These are phyloP conservation scores for Oreotrochilus melanogaster DNA, from an alignment of 2,113 vertebrate species.

Conservation along the genomic window DNA sequence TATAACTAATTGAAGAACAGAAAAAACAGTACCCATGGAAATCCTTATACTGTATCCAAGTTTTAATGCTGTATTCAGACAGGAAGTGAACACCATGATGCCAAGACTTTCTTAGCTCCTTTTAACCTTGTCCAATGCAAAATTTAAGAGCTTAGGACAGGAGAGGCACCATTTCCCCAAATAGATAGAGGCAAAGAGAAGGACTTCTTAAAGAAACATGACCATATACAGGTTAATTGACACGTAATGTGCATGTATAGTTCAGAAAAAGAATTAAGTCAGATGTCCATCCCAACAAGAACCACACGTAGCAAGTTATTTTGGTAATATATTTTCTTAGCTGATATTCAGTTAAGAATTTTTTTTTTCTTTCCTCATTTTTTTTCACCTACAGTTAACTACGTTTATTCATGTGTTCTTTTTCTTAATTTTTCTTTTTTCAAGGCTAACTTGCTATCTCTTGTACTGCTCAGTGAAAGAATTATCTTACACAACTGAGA, in stretches of 20 bases:
- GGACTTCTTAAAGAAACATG: background rate
- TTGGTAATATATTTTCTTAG: background rate
- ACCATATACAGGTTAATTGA: background rate
- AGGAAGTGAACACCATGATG: background rate
- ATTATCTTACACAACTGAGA: background rate
- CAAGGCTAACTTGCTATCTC: background rate
- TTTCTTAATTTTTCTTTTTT: background rate
- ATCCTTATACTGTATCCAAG: background rate
- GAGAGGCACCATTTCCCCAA: background rate
- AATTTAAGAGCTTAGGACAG: background rate
- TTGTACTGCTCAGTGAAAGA: background rate
- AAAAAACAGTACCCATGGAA: background rate
- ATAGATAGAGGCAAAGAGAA: background rate
- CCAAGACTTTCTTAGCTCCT: background rate
- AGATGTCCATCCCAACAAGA: background rate
- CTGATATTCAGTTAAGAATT: background rate
- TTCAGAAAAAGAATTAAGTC: background rate
- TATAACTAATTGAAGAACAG: background rate
- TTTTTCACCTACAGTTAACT: background rate
- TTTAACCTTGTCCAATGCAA: background rate
- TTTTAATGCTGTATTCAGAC: background rate
- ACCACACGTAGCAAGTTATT: background rate
- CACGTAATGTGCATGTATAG: too few species aligned
- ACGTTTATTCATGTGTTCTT: fast-evolving
- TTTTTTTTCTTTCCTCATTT: background rate